Conservation (phyloP, 2,888 invertebrate species). For the Coenonympha glycerion region DNA sequence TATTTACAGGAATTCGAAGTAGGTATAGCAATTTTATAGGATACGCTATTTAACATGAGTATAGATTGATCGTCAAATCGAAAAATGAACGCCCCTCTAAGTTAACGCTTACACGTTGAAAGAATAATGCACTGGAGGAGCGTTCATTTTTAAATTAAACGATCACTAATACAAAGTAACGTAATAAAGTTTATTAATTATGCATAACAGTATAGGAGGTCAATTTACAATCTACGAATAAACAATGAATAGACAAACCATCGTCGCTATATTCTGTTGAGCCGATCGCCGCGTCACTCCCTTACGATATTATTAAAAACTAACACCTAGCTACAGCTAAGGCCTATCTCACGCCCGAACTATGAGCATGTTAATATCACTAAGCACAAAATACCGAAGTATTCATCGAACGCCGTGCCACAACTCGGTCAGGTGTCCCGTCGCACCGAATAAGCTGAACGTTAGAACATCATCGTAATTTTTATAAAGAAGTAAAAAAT, state of each 20-base stretch:
- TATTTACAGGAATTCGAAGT: slow-evolving; percentile 48
- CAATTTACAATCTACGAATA: slow-evolving; percentile 27
- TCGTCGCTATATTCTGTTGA: slow-evolving; percentile 30
- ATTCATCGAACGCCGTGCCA: slow-evolving; percentile 47
- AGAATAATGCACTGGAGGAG: too few relatives aligned
- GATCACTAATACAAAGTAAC: slow-evolving; percentile 27
- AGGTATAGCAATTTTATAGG: slow-evolving; percentile 17
- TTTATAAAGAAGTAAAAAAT: slow-evolving; percentile 59
- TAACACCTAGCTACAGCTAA: slow-evolving; percentile 68
- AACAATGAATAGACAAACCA: slow-evolving; percentile 25
- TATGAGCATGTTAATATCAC: slow-evolving; percentile 72
- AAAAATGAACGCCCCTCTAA: too few relatives aligned
- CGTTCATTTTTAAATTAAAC: too few relatives aligned
- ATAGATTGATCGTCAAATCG: too few relatives aligned
- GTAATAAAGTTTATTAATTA: slow-evolving; percentile 29
- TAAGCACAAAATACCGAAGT: slow-evolving; percentile 62
- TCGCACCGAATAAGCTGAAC: slow-evolving; percentile 55
- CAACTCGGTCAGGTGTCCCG: slow-evolving; percentile 37
- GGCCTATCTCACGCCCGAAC: slow-evolving; percentile 69
- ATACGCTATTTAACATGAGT: slow-evolving; percentile 16
- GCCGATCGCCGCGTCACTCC: slow-evolving; percentile 41
- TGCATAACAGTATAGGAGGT: slow-evolving; percentile 30
- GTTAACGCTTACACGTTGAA: too few relatives aligned
- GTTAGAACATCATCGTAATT: slow-evolving; percentile 40
- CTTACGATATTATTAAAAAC: slow-evolving; percentile 44